Percentiles rank a stretch among this genome's conserved stretches.
Conservation (phyloP, 2,888 invertebrate genomes). For the Shargacucullia verbasci region DNA sequence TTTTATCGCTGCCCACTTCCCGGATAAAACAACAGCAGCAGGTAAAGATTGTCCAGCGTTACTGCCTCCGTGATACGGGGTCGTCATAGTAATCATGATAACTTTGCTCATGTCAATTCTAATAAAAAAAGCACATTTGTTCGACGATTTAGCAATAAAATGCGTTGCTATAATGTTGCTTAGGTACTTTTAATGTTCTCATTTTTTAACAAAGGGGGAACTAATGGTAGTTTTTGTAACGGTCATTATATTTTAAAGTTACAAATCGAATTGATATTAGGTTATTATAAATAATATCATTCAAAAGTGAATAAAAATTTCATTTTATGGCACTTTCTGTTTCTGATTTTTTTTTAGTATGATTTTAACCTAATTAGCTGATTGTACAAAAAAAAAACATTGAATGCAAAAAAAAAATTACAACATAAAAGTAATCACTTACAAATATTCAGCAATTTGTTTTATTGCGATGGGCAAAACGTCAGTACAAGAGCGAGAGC, state of each 20-base stretch:
- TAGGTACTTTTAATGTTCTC: conserved; percentile 10
- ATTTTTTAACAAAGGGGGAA: conserved; percentile 24
- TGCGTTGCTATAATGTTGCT: conserved; percentile 18
- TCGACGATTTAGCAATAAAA: conserved; percentile 24
- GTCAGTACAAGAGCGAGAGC: conserved; percentile 48
- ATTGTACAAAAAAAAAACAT: too few relatives aligned
- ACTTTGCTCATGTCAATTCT: conserved; percentile 40
- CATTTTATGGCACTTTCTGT: too few relatives aligned
- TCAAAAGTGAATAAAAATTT: too few relatives aligned
- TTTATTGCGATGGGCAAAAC: conserved; percentile 62
- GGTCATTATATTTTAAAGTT: conserved; percentile 8
- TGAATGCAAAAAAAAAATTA: too few relatives aligned
- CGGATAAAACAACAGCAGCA: conserved; percentile 85
- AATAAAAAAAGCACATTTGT: conserved; percentile 50
- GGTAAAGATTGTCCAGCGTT: conserved; percentile 70
- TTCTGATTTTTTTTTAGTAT: too few relatives aligned
- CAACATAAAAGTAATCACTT: conserved; percentile 49
- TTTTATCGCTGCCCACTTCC: conserved; percentile 87
- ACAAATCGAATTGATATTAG: background rate
- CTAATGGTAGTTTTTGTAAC: conserved; percentile 29
- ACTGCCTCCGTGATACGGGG: conserved; percentile 44
- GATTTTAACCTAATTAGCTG: too few relatives aligned
- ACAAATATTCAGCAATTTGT: conserved; percentile 51
- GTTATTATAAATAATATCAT: too few relatives aligned
- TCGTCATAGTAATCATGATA: conserved; percentile 54